These are phyloP conservation scores for Holothuria scabra DNA, from an alignment of 53 echinoderm and acorn worm genomes.

Conservation along the genomic window DNA sequence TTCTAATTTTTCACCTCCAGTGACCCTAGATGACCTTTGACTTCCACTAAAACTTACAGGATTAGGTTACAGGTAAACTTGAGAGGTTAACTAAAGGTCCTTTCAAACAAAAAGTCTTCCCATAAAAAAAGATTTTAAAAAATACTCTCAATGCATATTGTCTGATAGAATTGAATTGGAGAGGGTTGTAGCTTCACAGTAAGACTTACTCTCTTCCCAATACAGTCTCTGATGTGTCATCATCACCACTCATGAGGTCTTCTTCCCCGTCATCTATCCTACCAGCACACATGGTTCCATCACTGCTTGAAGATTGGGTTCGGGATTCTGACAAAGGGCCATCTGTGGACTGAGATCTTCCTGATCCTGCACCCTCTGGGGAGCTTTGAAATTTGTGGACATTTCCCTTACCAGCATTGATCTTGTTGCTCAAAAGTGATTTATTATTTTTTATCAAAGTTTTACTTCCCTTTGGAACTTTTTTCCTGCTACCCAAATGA, in stretches of 20 bases:
- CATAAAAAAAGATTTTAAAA: too few relatives aligned
- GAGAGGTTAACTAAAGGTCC: too few relatives aligned
- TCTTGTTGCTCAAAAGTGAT: not conserved
- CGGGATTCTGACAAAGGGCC: slow-evolving; percentile 20
- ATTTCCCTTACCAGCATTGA: not conserved
- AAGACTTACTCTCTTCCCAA: slow-evolving; percentile 45
- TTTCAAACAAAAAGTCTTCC: too few relatives aligned
- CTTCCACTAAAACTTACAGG: too few relatives aligned
- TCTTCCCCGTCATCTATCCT: slow-evolving; percentile 65
- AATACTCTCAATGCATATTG: too few relatives aligned
- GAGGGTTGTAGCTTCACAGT: too few relatives aligned
- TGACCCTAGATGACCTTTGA: too few relatives aligned
- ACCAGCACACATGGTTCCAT: slow-evolving; percentile 73
- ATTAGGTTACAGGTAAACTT: too few relatives aligned
- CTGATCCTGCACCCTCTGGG: slow-evolving; percentile 17
- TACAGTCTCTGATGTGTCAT: slow-evolving; percentile 10
- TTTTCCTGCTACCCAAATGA: not conserved
- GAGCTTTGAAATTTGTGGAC: slow-evolving; percentile 8
- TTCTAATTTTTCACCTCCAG: too few relatives aligned
- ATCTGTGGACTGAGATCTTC: slow-evolving; percentile 12
- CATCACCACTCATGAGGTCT: slow-evolving; percentile 66
- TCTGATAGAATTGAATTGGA: too few relatives aligned
- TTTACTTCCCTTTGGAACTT: not conserved
- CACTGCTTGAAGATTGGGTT: slow-evolving; percentile 74
- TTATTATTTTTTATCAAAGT: not conserved